phyloP scores from a whole-genome alignment of 1,140 invertebrate species.

The Musca domestica region DNA sequence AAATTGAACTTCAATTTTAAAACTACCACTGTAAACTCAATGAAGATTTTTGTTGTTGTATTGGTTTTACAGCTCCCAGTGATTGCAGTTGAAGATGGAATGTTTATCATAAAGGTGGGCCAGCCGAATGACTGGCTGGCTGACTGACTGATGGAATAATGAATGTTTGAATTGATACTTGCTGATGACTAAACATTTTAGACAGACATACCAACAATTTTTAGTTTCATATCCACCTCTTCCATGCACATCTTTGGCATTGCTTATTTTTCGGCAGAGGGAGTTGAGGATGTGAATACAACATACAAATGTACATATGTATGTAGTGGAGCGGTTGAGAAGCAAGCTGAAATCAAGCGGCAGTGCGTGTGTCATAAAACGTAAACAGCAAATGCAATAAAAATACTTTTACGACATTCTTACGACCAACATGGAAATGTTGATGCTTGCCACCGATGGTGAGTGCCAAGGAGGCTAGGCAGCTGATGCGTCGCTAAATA shows the following conservation, averaged over 20 bases:
- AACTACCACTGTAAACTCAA: no score
- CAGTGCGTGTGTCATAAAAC: constrained; percentile 9
- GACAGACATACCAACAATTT: constrained; percentile 4
- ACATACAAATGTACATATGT: no score
- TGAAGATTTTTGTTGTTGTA: no score
- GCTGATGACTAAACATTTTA: constrained; percentile 20
- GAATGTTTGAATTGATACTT: not conserved
- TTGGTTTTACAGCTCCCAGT: no score
- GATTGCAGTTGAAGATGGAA: not conserved
- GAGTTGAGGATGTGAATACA: not conserved
- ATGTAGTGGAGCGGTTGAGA: not conserved
- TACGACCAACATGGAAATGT: constrained; percentile 13
- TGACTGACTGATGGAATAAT: not conserved
- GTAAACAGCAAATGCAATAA: constrained; percentile 18
- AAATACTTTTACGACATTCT: constrained; percentile 20
- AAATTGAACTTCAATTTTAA: no score
- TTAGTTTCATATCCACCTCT: not conserved
- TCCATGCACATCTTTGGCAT: not conserved
- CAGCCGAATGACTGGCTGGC: not conserved
- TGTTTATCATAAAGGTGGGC: constrained; percentile 13
- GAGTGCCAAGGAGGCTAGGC: not conserved
- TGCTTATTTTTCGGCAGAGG: not conserved
- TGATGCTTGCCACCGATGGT: not conserved
- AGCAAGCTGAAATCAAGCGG: no score
- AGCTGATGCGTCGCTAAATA: not conserved